Conservation (phyloP, 2,113 vertebrate genomes). For the Bostrychus sinensis region DNA sequence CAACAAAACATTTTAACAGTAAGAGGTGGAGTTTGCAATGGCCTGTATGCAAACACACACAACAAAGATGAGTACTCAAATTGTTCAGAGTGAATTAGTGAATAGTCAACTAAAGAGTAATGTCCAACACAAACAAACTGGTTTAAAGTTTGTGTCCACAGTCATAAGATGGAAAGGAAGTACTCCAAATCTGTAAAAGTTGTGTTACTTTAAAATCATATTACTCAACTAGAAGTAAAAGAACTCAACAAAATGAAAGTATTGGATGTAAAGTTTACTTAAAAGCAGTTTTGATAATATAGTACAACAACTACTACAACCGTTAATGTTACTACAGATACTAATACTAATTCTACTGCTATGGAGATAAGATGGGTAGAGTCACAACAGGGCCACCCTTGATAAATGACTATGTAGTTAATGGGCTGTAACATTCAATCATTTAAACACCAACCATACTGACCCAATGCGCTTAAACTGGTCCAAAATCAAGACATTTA, state of each 20-base stretch:
- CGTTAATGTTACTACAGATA: no score
- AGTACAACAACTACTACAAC: no score
- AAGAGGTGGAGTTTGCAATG: constrained; percentile 12
- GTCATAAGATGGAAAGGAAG: no score
- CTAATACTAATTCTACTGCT: neutral
- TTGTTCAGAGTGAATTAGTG: no score
- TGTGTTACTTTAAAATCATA: no score
- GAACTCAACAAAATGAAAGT: no score
- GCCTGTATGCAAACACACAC: constrained; percentile 27
- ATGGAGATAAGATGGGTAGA: no score
- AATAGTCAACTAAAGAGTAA: constrained; percentile 9
- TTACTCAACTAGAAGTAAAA: no score
- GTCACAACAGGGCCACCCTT: neutral
- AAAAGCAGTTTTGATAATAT: no score
- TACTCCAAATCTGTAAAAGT: no score
- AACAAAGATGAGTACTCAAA: constrained; percentile 13
- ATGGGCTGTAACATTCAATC: constrained; percentile 9
- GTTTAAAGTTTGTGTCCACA: neutral
- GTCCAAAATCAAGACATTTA: neutral
- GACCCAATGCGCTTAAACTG: constrained; percentile 7
- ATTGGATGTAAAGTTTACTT: no score
- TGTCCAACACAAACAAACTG: constrained; percentile 23
- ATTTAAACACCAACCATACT: constrained; percentile 5
- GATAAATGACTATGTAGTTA: neutral
- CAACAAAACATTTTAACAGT: constrained; percentile 6